A percentile compares a stretch with the other conserved stretches of the same genome.
Evolutionary conservation across 2,113 vertebrate genomes (phyloP).

Genomic region (Siniperca chuatsi): DNA sequence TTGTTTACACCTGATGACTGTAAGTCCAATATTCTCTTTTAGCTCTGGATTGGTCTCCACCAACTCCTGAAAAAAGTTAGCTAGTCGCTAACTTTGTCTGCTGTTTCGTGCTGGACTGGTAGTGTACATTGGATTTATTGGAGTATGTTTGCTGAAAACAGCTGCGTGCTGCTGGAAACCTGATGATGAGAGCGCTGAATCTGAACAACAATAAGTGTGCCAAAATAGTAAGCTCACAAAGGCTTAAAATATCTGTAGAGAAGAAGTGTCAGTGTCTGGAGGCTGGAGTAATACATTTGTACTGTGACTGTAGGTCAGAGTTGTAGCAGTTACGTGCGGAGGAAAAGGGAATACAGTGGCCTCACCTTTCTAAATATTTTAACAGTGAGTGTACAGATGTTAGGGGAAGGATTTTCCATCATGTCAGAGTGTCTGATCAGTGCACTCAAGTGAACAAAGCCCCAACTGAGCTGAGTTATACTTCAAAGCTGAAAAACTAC

Average conservation of each 20-base stretch:
- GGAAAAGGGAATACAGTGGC: not conserved
- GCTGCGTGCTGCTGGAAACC: no score
- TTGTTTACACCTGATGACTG: no score
- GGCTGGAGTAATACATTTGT: not conserved
- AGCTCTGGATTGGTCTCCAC: no score
- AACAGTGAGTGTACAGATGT: not conserved
- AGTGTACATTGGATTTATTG: no score
- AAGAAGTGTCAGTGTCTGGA: not conserved
- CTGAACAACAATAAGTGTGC: no score
- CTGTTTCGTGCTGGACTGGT: no score
- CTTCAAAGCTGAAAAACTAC: not conserved
- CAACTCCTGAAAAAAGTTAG: no score
- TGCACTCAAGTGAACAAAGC: not conserved
- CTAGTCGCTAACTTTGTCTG: no score
- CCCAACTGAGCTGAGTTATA: not conserved
- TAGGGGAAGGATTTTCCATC: not conserved
- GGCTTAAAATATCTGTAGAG: not conserved
- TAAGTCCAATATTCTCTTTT: no score
- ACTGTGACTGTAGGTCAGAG: not conserved
- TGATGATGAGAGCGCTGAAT: no score
- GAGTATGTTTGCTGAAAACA: no score
- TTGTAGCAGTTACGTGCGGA: not conserved
- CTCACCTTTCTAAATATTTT: conserved; percentile 6
- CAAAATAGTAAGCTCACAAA: not conserved
- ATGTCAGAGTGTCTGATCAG: not conserved